Conservation (phyloP, 2,888 invertebrate genomes). For the Tetanocera ferruginea region DNA sequence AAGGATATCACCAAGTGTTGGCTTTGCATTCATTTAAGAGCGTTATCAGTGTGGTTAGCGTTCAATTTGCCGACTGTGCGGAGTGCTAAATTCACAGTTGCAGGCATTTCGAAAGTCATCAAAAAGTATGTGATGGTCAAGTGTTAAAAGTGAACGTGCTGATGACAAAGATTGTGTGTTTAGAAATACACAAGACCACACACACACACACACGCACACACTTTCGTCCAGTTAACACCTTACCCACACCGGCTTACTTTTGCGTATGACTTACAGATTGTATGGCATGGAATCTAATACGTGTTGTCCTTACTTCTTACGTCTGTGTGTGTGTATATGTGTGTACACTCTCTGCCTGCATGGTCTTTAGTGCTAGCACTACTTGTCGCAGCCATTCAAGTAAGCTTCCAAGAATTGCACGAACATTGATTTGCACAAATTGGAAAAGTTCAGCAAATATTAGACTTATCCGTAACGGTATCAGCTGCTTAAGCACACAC, state of each 20-base stretch:
- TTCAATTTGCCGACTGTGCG: neutral
- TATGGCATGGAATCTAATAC: neutral
- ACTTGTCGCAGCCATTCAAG: conserved; percentile 4
- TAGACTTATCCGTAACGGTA: conserved; percentile 4
- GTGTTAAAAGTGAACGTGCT: conserved; percentile 9
- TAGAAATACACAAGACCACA: neutral
- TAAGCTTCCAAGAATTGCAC: neutral
- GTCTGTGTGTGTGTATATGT: neutral
- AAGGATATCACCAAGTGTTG: conserved; percentile 9
- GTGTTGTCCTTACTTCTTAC: neutral
- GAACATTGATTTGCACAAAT: conserved; percentile 37
- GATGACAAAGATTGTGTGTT: neutral
- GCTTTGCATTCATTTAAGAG: neutral
- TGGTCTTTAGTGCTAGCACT: neutral
- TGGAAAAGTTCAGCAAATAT: conserved; percentile 34
- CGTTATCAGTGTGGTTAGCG: neutral
- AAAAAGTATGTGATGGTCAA: conserved; percentile 25
- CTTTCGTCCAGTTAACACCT: no score
- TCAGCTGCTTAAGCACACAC: neutral
- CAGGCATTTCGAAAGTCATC: conserved; percentile 21
- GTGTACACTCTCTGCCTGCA: neutral
- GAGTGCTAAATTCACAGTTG: neutral
- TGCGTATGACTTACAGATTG: neutral
- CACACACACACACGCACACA: neutral
- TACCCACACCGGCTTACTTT: neutral